Evolutionary conservation across 2,113 vertebrate species (phyloP), one percentile per base, ranked within the genome.

Genomic region (Hypanus sabinus): DNA sequence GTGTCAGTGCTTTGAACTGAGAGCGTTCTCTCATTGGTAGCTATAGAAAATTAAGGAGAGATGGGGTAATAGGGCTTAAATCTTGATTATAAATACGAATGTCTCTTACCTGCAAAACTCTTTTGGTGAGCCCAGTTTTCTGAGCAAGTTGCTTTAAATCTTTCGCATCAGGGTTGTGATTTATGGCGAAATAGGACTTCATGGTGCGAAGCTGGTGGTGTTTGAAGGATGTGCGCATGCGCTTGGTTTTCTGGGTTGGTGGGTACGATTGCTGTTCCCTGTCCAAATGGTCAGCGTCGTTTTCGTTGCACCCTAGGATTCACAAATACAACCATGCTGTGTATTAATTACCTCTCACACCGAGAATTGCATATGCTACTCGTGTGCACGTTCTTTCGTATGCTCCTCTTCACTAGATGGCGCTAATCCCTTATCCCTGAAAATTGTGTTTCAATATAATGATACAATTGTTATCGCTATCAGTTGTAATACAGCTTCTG

Each of bases 111-210:
- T 99, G 99, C 95, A 99, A 96, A 96, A 99, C 99, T 98, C 99
- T 97, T 96, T 99, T 99, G 97, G 99, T 99, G 95, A 99, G 97
- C 95, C 99, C 99, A n/a, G 99, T 99, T 97, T 99, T 99, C 97
- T 99, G 99, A 95, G 99, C 99, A 95, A 99, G 98, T 96, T 99
- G 99, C 96, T 99, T 99, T 97, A 99, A 97, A 96, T 99, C 99
- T 98, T 99, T 99, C 96, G 99, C 99, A 94, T 99, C 99, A 0
- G 99, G 99, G 95, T 99, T 99, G 96, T 99, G 99, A 96, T 99
- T 99, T 97, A 99, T 99, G 96, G 99, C 99, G 95, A 99, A 99
- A 96, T 99, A 99, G 96, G 98, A 99, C 97, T 99, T 99, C 99
- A 99, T 99, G 96, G 99, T 99, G 95, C 99, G 98, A 94, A 99